Base-by-base conservation (phyloP, 2,797 vertebrate species). In the Malacoraja senta region DNA sequence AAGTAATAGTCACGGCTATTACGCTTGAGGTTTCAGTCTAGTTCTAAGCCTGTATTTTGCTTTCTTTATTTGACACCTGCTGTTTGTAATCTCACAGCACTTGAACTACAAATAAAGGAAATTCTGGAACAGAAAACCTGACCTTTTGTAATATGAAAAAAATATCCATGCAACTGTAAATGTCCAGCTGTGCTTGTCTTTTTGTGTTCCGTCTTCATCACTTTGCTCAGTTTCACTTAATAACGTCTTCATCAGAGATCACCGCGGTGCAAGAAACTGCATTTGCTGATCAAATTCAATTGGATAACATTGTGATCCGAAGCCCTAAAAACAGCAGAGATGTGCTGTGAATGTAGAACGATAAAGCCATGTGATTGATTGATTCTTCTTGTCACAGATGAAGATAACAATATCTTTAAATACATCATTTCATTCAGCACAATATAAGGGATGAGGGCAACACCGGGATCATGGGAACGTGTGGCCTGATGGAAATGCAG, bases 361-460 rank as follows among this genome's bases (percentile, higher is more conserved):
- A 94, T 95, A 94, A 94, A 96, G 96, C 96, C 94, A 95, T 94
- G 96, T 98, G 97, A 98, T 98, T 98, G 98, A 99, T 98, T 98
- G 98, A 99, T 98, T 98, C 97, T 97, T 97, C 96, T 97, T 97
- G 98, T 98, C 98, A 98, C 96, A 96, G 97, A 97, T 98, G 97
- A 98, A 98, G 98, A 98, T 98, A 99, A 98, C 97, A 96, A 96
- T 97, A 98, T 98, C 98, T 97, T 97, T 98, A 98, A 98, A 98
- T 98, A 98, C 97, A 97, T 96, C 96, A 95, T 96, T 95, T 97
- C 96, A 96, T 96, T 96, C 97, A 96, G 95, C 96, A 96, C 96
- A 96, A 95, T 96, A 96, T 96, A 96, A 96, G 96, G 95, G 97
- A 96, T 93, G 94, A 96, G 97, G 97, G 96, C 96, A 96, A 96